These are phyloP conservation scores for Epiblema foenella DNA, from an alignment of 2,888 invertebrate species.

Conservation along the genomic window DNA sequence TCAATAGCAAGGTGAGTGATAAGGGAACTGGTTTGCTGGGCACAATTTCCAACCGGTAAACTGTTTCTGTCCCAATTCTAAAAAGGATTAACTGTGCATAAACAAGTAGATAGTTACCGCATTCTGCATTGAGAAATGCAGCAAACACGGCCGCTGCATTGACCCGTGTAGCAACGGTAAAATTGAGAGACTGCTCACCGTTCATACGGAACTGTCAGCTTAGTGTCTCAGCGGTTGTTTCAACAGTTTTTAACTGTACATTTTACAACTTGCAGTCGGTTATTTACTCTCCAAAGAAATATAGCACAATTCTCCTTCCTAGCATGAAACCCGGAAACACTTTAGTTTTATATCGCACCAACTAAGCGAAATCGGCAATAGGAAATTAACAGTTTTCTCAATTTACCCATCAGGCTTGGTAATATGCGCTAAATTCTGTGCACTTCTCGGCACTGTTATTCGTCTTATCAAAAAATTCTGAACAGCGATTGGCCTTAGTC, in stretches of 20 bases:
- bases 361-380: no score
- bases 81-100: constrained; percentile 42
- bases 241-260: constrained; percentile 26
- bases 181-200: constrained; percentile 33
- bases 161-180: constrained; percentile 42
- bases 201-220: constrained; percentile 40
- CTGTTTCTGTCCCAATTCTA: constrained; percentile 14
- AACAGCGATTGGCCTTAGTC: no score
- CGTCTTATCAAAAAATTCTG: no score
- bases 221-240: constrained; percentile 14
- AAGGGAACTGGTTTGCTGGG: constrained; percentile 72
- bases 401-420: neutral
- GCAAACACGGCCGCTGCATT: constrained; percentile 27
- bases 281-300: neutral
- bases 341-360: neutral
- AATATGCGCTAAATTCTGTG: no score
- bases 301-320: neutral
- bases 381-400: neutral
- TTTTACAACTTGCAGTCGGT: neutral
- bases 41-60: constrained; percentile 58
- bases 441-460: no score
- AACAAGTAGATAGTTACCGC: neutral
- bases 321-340: neutral
- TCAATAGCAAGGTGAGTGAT: constrained; percentile 78
- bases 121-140: constrained; percentile 3